Base-by-base conservation (phyloP, 2,113 vertebrate species). In the Abramis brama region DNA sequence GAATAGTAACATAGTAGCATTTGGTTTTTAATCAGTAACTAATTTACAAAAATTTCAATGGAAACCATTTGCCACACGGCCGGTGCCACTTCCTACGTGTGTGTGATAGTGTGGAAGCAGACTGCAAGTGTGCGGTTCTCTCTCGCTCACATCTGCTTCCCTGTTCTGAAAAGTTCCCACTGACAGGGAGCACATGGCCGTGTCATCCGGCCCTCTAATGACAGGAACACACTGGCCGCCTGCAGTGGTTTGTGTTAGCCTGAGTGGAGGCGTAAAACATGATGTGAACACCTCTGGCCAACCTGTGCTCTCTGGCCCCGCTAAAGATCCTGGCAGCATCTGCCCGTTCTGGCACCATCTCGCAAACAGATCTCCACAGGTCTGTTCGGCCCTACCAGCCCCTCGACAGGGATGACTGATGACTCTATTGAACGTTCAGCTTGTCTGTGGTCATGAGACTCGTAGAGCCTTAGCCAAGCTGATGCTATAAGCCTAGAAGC, bases 321-420 rank as follows among this genome's bases (percentile, higher is more conserved):
- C 85, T 43, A 39, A 88, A 90, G 89, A 92, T 90, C 89, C 86
- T 62, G 23, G 88, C 85, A 93, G 90, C 92, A 93, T 89, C 91
- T 93, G 90, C 91, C 91, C 80, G 27, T 89, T 74, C 87, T 92
- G 92, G 89, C 90, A 92, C 75, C 6, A n/a, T 25, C 84, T 68
- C 19, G n/a, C 74, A 43, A 71, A 59, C 68, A 73, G 50, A 83
- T 83, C 82, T 70, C 62, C 15, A 36, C 25, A 30, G 75, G 7
- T 55, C 75, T 77, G 50, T 77, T 47, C 15, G 59, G 79, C 39
- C 19, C 6, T 23, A 70, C 43, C 75, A 77, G 75, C 25, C 52
- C 23, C 33, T 55, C 21, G 47, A 30, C 9, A 30, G 45, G 12
- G 27, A 83, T 43, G 68, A 83, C 68, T 83, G 52, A 83, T 73